Percentiles rank a stretch among this genome's conserved stretches.
phyloP scores from a whole-genome alignment of 2,888 invertebrate species.

The Lochmaea capreae region DNA sequence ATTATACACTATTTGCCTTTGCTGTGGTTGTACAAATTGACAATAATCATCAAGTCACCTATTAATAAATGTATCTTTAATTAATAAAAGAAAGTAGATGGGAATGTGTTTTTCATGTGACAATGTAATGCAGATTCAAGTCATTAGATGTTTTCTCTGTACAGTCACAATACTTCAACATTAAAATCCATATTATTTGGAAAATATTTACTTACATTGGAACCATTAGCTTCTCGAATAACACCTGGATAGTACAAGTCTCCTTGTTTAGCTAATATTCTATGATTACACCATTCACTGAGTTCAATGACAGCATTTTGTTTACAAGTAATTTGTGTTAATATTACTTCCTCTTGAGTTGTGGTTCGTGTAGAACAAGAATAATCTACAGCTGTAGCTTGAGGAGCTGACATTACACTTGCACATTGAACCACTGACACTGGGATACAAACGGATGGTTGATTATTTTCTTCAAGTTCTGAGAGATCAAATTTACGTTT shows the following conservation, averaged over 20 bases:
- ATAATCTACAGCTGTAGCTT: constrained; percentile 63
- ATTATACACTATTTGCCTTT: no score
- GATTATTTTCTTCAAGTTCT: constrained; percentile 74
- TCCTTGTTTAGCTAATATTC: constrained; percentile 89
- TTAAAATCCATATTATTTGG: background rate
- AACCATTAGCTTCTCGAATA: constrained; percentile 79
- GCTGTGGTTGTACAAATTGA: no score
- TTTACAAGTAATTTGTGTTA: constrained; percentile 51
- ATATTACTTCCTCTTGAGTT: constrained; percentile 53
- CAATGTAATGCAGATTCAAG: background rate
- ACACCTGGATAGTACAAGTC: constrained; percentile 89
- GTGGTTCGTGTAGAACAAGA: constrained; percentile 56
- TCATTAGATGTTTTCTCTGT: background rate
- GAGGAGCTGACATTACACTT: constrained; percentile 59
- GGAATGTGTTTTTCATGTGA: no score
- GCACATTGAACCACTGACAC: constrained; percentile 62
- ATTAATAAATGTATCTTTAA: no score
- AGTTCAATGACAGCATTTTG: constrained; percentile 73
- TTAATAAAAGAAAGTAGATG: no score
- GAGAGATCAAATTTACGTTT: constrained; percentile 90
- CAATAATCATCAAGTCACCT: no score
- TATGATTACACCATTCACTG: constrained; percentile 93
- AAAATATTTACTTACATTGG: constrained; percentile 66
- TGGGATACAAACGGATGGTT: constrained; percentile 56
- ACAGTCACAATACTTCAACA: background rate